Evolutionary conservation across 2,797 vertebrate genomes (phyloP).

Genomic region (Ptychadena robeensis): DNA sequence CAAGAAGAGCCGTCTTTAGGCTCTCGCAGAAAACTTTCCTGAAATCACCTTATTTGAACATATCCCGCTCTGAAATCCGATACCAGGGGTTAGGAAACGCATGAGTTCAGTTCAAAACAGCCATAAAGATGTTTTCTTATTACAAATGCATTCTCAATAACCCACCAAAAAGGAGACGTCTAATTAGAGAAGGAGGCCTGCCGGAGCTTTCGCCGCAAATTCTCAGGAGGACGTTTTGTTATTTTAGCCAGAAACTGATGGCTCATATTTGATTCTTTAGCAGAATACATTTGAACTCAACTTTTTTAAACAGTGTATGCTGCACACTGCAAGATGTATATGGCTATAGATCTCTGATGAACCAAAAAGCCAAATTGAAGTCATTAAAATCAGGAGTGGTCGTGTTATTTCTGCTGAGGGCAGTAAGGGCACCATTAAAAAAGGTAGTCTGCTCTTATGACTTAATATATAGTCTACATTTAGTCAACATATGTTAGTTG

Average conservation of each 20-base stretch:
- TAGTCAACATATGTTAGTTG: neutral
- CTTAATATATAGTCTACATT: neutral
- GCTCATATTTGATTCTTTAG: neutral
- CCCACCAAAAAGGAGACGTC: slow-evolving; percentile 31
- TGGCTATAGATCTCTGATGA: neutral
- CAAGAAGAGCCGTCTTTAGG: slow-evolving; percentile 35
- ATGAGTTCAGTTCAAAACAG: slow-evolving; percentile 39
- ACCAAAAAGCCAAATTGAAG: neutral
- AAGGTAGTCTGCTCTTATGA: neutral
- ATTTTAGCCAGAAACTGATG: slow-evolving; percentile 20
- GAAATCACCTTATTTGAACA: slow-evolving; percentile 59
- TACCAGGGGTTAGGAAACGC: slow-evolving; percentile 23
- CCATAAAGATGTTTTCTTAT: slow-evolving; percentile 24
- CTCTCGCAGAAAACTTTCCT: slow-evolving; percentile 28
- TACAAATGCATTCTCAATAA: slow-evolving; percentile 35
- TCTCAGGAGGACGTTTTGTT: neutral
- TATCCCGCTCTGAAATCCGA: slow-evolving; percentile 45
- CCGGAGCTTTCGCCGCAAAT: neutral
- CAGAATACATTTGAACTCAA: neutral
- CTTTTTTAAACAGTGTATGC: neutral
- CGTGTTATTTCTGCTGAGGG: neutral
- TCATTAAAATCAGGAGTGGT: neutral
- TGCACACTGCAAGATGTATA: neutral
- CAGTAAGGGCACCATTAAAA: neutral
- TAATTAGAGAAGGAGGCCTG: slow-evolving; percentile 27